A percentile compares a stretch with the other conserved stretches of the same genome.
phyloP scores from a whole-genome alignment of 1,140 invertebrate species.

The Drosophila kohkoa region DNA sequence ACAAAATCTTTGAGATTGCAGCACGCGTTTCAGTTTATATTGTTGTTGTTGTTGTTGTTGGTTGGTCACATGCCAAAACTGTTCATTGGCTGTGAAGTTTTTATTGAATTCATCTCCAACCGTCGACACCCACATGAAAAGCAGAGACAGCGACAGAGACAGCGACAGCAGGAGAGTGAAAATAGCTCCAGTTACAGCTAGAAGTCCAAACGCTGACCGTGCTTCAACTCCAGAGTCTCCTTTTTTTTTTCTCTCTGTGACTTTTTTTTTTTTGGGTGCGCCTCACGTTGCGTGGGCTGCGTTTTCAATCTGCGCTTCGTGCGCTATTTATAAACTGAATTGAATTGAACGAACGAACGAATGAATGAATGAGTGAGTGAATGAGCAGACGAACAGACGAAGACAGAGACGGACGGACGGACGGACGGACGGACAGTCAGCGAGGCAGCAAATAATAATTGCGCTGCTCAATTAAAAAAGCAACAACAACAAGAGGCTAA shows the following conservation, averaged over 20 bases:
- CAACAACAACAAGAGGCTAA: not conserved
- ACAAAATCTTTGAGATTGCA: slow-evolving; percentile 47
- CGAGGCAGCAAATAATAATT: slow-evolving; percentile 70
- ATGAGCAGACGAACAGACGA: slow-evolving; percentile 1
- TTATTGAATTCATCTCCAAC: slow-evolving; percentile 72
- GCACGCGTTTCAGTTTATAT: slow-evolving; percentile 47
- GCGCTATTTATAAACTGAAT: slow-evolving; percentile 75
- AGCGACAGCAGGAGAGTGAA: not conserved
- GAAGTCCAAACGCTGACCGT: slow-evolving; percentile 13
- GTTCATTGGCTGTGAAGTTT: slow-evolving; percentile 79
- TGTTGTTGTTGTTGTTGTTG: slow-evolving; percentile 24
- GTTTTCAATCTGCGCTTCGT: slow-evolving; percentile 68
- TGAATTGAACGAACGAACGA: slow-evolving; percentile 10
- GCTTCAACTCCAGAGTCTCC: not conserved
- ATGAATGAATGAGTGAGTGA: not conserved
- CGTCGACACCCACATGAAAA: slow-evolving; percentile 63
- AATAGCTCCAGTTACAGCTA: slow-evolving; percentile 10
- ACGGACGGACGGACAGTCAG: not conserved
- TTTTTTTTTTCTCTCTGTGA: not conserved
- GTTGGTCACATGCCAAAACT: slow-evolving; percentile 73
- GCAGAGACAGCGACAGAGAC: not conserved
- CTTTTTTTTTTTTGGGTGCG: slow-evolving; percentile 44
- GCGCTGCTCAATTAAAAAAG: slow-evolving; percentile 78
- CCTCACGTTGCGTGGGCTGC: slow-evolving; percentile 62
- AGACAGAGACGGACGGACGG: not conserved